These are phyloP conservation scores for Lepidocyrtinus sp. DNA, from an alignment of 2,888 invertebrate species.

Conservation along the genomic window DNA sequence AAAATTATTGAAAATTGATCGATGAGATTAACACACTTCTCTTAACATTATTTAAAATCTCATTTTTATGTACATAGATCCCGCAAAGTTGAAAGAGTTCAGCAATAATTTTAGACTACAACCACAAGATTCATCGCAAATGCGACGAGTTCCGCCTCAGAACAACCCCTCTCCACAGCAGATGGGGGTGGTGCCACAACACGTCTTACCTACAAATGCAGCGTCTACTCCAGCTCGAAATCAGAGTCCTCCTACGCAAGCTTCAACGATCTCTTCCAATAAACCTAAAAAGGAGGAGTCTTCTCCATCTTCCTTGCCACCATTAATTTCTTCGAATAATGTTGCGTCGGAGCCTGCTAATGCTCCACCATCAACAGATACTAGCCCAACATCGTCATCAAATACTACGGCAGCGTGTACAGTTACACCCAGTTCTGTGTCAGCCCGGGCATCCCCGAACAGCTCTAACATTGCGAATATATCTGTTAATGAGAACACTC, in stretches of 20 bases:
- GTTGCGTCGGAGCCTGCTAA: slow-evolving; percentile 52
- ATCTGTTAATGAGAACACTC: slow-evolving; percentile 56
- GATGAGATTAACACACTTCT: background rate
- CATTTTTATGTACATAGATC: slow-evolving; percentile 36
- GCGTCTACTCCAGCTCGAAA: slow-evolving; percentile 39
- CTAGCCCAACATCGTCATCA: slow-evolving; percentile 35
- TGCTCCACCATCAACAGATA: slow-evolving; percentile 51
- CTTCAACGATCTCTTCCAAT: slow-evolving; percentile 50
- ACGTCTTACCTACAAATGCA: slow-evolving; percentile 36
- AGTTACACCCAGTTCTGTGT: slow-evolving; percentile 30
- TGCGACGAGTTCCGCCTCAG: slow-evolving; percentile 54
- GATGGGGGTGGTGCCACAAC: slow-evolving; percentile 39
- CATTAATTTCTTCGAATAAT: slow-evolving; percentile 51
- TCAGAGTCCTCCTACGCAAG: slow-evolving; percentile 57
- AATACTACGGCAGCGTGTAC: slow-evolving; percentile 25
- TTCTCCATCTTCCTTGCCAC: slow-evolving; percentile 53
- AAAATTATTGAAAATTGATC: background rate
- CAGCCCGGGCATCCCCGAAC: slow-evolving; percentile 40
- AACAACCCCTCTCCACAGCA: slow-evolving; percentile 47
- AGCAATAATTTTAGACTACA: slow-evolving; percentile 61
- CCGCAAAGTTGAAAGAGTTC: slow-evolving; percentile 61
- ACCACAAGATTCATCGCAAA: slow-evolving; percentile 37
- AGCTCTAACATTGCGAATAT: slow-evolving; percentile 50
- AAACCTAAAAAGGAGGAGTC: slow-evolving; percentile 64
- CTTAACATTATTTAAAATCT: slow-evolving; percentile 8